Evolutionary conservation across 1,140 invertebrate genomes (phyloP).

Genomic region (Eupeodes corollae): DNA sequence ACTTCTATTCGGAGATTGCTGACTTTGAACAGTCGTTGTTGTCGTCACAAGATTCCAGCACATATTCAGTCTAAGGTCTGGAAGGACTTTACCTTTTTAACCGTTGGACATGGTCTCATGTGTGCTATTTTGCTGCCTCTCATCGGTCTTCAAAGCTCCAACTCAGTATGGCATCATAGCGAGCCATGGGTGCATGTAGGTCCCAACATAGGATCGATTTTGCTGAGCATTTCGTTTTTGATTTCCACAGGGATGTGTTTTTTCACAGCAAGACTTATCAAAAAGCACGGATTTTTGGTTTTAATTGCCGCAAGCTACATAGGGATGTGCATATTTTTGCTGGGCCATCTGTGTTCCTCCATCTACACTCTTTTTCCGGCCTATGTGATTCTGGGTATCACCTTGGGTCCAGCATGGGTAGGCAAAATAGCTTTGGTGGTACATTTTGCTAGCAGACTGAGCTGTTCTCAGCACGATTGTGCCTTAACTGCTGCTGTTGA

Average conservation of each 20-base stretch:
- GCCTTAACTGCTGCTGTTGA: slow-evolving; percentile 31
- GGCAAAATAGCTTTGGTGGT: slow-evolving; percentile 48
- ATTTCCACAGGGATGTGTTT: slow-evolving; percentile 44
- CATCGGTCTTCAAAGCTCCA: slow-evolving; percentile 46
- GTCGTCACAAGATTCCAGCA: slow-evolving; percentile 39
- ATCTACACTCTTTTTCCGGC: slow-evolving; percentile 46
- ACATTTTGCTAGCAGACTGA: slow-evolving; percentile 45
- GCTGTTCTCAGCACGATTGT: slow-evolving; percentile 39
- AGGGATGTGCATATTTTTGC: slow-evolving; percentile 44
- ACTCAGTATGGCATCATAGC: slow-evolving; percentile 39
- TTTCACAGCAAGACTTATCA: slow-evolving; percentile 42
- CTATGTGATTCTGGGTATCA: slow-evolving; percentile 46
- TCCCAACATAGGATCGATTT: slow-evolving; percentile 41
- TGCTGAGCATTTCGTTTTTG: slow-evolving; percentile 43
- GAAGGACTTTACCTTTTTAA: slow-evolving; percentile 45
- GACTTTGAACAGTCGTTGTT: slow-evolving; percentile 44
- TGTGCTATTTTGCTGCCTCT: slow-evolving; percentile 49
- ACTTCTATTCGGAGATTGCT: slow-evolving; percentile 52
- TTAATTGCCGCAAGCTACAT: slow-evolving; percentile 41
- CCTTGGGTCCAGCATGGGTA: slow-evolving; percentile 41
- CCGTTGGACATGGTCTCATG: slow-evolving; percentile 45
- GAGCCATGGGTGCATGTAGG: slow-evolving; percentile 31
- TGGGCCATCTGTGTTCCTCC: slow-evolving; percentile 48
- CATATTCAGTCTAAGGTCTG: slow-evolving; percentile 43
- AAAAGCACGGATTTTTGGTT: slow-evolving; percentile 43